Base-by-base conservation (phyloP, 2,113 vertebrate species). In the Chlorodrepanis virens region DNA sequence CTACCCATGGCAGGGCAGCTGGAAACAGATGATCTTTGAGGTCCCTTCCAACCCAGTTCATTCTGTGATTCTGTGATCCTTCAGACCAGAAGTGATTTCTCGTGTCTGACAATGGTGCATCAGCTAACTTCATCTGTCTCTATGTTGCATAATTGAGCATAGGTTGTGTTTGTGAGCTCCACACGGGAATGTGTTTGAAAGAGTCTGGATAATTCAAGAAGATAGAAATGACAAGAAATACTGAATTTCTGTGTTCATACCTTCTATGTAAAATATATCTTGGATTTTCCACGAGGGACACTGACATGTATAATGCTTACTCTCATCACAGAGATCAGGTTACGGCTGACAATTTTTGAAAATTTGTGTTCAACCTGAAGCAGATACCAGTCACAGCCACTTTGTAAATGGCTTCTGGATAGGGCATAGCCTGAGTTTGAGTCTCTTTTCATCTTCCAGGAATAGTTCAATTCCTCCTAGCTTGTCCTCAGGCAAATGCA, bases 401-500 rank as follows among this genome's bases (percentile, higher is more conserved):
- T 79, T 54, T 81, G 28, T 63, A 57, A 61, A 35, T 54, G 54
- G 10, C 11, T 53, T 29, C 31, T 47, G 22, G 21, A 31, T 14
- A 80, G 12, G 35, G 12, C 25, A 92, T 4, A 83, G 37, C 27
- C 37, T 37, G 31, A 83, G 7, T 65, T 5, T 60, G 52, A 84
- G 42, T 8, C 8, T 64, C 17, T 82, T 54, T 57, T 61, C 31
- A 40, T 33, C 54, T 93, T 80, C 78, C 50, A 89, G 67, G 57
- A 85, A 69, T 79, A 65, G 69, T 77, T 80, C 57, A 53, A 45
- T 80, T 65, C 45, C 20, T 91, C 5, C 1, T 63, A 91, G 18
- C 42, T 81, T 93, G n/a, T 82, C 93, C 63, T 87, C 50, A 61
- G 88, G 76, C 79, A 93, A 94, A 83, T 24, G 37, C 47, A 90